Evolutionary conservation across 2,888 invertebrate genomes (phyloP).

Genomic region (Bugulina stolonifera): DNA sequence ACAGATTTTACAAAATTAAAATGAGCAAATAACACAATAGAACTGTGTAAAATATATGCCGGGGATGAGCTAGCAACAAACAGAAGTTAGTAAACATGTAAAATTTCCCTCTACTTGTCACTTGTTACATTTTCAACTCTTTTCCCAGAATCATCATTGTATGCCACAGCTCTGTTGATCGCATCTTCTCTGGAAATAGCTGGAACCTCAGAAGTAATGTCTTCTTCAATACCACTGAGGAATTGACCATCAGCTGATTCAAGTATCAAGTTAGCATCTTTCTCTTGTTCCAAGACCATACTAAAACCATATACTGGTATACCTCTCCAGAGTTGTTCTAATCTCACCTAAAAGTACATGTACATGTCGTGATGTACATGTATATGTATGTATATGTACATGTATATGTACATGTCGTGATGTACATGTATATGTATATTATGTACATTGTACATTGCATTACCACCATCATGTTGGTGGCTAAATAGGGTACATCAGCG

Average conservation of each 20-base stretch:
- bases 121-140: not conserved
- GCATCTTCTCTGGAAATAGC: not conserved
- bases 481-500: no score
- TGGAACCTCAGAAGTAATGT: constrained; percentile 20
- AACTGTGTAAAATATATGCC: no score
- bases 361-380: no score
- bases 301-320: not conserved
- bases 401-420: no score
- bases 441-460: not conserved
- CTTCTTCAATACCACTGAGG: constrained; percentile 18
- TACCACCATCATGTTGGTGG: no score
- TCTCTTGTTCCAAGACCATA: constrained; percentile 18
- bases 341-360: constrained; percentile 7
- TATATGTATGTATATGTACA: no score
- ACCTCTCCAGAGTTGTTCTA: not conserved
- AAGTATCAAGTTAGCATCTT: constrained; percentile 9
- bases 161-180: not conserved
- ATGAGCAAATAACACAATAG: no score
- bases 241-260: constrained; percentile 14
- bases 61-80: no score
- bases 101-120: no score
- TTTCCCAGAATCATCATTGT: constrained; percentile 5
- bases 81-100: no score
- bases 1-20: no score
- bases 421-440: no score